phyloP scores from a whole-genome alignment of 2,113 vertebrate species.

The Mormoops blainvillei region DNA sequence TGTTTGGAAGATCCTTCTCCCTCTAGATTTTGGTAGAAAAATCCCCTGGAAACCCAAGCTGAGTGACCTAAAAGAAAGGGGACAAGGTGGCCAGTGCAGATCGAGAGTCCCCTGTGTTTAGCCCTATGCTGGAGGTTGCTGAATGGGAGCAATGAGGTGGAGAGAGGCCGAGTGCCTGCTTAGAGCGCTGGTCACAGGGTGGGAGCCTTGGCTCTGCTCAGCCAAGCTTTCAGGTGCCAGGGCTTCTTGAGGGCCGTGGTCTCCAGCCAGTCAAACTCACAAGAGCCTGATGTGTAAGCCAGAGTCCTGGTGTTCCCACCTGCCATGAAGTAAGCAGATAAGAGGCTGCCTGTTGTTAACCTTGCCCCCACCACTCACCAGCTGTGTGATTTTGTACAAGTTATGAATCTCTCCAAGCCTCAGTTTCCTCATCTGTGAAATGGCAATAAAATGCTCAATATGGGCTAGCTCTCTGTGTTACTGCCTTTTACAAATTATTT shows the following conservation, averaged over 20 bases:
- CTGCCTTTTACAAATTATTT: not conserved
- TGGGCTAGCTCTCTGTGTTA: not conserved
- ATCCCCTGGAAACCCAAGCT: not conserved
- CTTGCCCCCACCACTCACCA: not conserved
- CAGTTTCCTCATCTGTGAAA: constrained; percentile 25
- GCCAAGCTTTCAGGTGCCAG: not conserved
- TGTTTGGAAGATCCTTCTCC: not conserved
- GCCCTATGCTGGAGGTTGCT: not conserved
- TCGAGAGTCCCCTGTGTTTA: not conserved
- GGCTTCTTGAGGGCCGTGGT: not conserved
- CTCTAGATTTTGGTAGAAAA: not conserved
- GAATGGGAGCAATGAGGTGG: not conserved
- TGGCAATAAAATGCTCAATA: not conserved
- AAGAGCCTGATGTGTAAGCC: not conserved
- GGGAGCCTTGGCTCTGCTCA: not conserved
- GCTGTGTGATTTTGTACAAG: not conserved
- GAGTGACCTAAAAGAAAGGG: not conserved
- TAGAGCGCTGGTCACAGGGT: not conserved
- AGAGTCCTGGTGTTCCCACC: not conserved
- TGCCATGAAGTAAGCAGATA: not conserved
- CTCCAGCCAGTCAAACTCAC: not conserved
- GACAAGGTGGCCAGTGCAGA: not conserved
- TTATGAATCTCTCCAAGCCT: not conserved
- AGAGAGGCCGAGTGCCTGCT: not conserved
- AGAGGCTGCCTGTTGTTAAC: not conserved